Percentiles rank a stretch among this genome's conserved stretches.
These are phyloP conservation scores for Macrophya alboannulata DNA, from an alignment of 2,888 invertebrate species.

Conservation along the genomic window DNA sequence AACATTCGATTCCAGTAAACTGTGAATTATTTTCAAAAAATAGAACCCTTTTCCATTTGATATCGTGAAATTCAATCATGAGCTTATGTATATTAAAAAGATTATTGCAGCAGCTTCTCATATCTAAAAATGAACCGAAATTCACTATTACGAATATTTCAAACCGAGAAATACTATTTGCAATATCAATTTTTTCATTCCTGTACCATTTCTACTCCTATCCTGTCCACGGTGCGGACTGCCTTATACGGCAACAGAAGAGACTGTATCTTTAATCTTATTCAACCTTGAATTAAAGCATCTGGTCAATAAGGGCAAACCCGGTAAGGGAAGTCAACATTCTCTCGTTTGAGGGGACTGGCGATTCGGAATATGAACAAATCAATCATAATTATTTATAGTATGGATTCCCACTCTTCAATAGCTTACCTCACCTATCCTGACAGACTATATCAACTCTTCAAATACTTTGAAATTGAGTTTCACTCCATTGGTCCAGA, in stretches of 20 bases:
- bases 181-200: not conserved
- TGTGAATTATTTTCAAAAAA: not conserved
- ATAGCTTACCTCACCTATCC: not conserved
- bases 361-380: not conserved
- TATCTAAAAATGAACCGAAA: not conserved
- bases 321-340: not conserved
- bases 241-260: not conserved
- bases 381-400: not conserved
- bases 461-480: no score
- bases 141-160: not conserved
- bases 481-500: no score
- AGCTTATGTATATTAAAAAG: not conserved
- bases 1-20: not conserved
- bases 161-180: not conserved
- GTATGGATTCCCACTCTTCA: not conserved
- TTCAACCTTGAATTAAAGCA: not conserved
- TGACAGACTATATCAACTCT: not conserved
- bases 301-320: not conserved
- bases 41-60: not conserved
- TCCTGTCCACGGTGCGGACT: not conserved
- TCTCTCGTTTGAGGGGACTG: not conserved
- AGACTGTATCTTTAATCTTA: not conserved
- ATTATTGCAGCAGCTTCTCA: not conserved
- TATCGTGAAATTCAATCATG: not conserved
- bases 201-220: not conserved